A percentile compares a stretch with the other conserved stretches of the same genome.
These are phyloP conservation scores for Argyrosomus regius DNA, from an alignment of 2,797 vertebrate genomes.

Conservation along the genomic window DNA sequence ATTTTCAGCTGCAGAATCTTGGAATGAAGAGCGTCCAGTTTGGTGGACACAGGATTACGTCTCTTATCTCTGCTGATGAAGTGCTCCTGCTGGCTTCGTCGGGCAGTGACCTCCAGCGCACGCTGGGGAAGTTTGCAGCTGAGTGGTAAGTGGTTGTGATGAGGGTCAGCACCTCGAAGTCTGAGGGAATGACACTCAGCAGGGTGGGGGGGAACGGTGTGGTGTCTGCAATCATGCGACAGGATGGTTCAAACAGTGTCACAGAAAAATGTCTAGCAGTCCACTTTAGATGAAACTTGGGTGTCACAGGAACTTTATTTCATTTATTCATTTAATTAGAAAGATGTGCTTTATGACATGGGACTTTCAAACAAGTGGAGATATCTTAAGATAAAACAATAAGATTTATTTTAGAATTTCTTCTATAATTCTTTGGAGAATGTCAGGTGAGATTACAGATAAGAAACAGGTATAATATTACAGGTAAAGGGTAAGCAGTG, in stretches of 20 bases:
- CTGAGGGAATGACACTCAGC: neutral
- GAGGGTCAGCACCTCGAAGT: neutral
- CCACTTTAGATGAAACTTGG: neutral
- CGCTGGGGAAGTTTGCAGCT: neutral
- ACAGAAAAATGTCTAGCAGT: neutral
- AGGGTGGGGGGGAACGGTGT: no score
- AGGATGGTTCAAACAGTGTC: neutral
- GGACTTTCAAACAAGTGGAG: constrained; percentile 5
- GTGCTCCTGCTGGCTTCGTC: neutral
- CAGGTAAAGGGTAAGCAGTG: neutral
- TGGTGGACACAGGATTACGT: neutral
- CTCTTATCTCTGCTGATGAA: neutral
- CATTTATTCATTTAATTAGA: neutral
- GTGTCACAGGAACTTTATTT: neutral
- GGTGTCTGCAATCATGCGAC: neutral
- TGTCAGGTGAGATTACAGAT: constrained; percentile 2
- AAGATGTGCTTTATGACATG: neutral
- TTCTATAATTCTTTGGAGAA: neutral
- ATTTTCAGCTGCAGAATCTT: constrained; percentile 1
- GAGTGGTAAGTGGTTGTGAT: constrained; percentile 3
- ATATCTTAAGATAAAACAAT: neutral
- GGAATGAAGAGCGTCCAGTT: neutral
- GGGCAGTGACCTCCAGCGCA: neutral
- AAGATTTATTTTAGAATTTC: neutral
- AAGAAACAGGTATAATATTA: neutral